Evolutionary conservation across 2,888 invertebrate genomes (phyloP).

Genomic region (Iselma pallidipennis): DNA sequence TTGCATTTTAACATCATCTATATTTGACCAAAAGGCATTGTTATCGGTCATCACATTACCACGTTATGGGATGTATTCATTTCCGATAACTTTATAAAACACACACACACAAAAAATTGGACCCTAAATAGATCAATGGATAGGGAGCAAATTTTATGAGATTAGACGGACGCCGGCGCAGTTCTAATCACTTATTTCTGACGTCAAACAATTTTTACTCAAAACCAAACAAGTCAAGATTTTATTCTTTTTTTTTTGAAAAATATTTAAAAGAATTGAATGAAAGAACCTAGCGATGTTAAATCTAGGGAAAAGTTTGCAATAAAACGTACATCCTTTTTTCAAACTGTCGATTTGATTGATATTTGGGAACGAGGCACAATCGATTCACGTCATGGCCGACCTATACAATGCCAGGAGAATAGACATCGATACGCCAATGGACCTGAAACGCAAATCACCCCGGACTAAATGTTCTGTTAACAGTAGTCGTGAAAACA

Average conservation of each 20-base stretch:
- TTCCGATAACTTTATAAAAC: constrained; percentile 27
- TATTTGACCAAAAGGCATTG: constrained; percentile 16
- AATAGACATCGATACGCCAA: constrained; percentile 10
- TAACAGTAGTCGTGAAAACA: neutral
- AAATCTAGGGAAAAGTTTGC: constrained; percentile 26
- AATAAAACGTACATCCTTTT: constrained; percentile 29
- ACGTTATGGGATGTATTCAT: constrained; percentile 24
- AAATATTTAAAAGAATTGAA: constrained; percentile 23
- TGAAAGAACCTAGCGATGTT: constrained; percentile 23
- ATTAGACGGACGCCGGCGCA: neutral
- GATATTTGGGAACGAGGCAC: constrained; percentile 27
- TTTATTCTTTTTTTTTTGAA: constrained; percentile 22
- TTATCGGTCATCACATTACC: constrained; percentile 26
- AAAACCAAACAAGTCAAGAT: too few relatives aligned
- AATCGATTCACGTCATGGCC: constrained; percentile 29
- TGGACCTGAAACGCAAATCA: constrained; percentile 1
- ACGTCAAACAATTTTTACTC: too few relatives aligned
- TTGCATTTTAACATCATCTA: constrained; percentile 22
- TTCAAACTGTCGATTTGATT: constrained; percentile 31
- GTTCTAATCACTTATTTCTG: too few relatives aligned
- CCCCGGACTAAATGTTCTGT: neutral
- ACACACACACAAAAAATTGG: constrained; percentile 23
- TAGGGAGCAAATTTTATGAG: constrained; percentile 26
- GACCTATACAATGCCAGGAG: constrained; percentile 16
- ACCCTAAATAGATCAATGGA: constrained; percentile 26